Evolutionary conservation across 2,113 vertebrate genomes (phyloP).

Genomic region (Leucosticte australis): DNA sequence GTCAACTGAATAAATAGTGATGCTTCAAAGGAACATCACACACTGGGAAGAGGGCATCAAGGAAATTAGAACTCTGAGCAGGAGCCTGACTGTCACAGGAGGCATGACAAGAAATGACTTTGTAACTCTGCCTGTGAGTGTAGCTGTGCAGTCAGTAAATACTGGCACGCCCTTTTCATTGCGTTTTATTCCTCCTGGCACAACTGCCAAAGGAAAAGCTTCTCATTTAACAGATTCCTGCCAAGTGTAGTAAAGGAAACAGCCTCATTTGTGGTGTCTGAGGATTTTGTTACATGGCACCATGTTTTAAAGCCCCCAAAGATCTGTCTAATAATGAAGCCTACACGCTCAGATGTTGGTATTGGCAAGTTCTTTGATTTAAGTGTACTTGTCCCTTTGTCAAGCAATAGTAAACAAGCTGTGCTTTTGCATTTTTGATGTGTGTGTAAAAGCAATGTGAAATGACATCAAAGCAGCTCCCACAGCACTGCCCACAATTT

Average conservation of each 20-base stretch:
- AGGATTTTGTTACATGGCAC: not conserved
- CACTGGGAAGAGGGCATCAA: not conserved
- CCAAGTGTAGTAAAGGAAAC: not conserved
- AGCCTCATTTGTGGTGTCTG: not conserved
- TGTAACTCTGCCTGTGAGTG: conserved; percentile 26
- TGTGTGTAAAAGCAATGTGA: conserved; percentile 5
- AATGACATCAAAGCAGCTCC: conserved; percentile 45
- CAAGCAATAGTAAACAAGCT: conserved; percentile 43
- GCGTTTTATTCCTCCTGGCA: not conserved
- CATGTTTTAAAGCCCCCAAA: conserved; percentile 27
- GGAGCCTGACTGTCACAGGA: conserved; percentile 9
- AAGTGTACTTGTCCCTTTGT: conserved; percentile 36
- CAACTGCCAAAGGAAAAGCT: conserved; percentile 1
- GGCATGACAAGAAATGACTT: conserved; percentile 42
- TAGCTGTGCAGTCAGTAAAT: conserved; percentile 49
- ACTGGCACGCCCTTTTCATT: conserved; percentile 1
- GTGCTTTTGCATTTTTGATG: conserved; percentile 64
- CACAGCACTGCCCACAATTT: not conserved
- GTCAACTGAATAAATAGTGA: conserved; percentile 25
- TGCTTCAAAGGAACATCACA: conserved; percentile 42
- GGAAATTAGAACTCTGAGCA: not conserved
- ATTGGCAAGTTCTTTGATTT: conserved; percentile 41
- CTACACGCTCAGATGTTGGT: not conserved
- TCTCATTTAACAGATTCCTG: conserved; percentile 22
- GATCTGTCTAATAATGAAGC: conserved; percentile 42